phyloP scores from a whole-genome alignment of 2,888 invertebrate species.

The Andrena haemorrhoa region DNA sequence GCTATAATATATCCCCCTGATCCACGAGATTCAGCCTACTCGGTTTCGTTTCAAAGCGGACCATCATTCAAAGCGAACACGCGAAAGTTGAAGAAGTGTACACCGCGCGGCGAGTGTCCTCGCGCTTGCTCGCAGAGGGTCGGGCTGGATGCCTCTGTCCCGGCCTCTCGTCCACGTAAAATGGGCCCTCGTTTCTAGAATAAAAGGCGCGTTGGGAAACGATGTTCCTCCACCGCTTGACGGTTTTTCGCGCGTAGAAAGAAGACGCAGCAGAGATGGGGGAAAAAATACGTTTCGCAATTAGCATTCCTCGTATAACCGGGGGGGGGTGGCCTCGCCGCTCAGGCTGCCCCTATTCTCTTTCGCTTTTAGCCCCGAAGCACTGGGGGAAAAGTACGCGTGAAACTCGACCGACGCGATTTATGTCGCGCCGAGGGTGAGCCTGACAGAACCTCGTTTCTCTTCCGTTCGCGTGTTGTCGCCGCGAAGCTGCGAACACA shows the following conservation, averaged over 20 bases:
- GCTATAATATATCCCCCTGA: no score
- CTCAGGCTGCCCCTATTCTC: conserved; percentile 21
- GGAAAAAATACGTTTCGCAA: conserved; percentile 71
- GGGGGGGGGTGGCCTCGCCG: background rate
- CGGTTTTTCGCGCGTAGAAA: conserved; percentile 29
- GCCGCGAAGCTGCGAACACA: conserved; percentile 13
- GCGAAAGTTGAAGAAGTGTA: no score
- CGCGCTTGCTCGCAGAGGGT: background rate
- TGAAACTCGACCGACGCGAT: conserved; percentile 57
- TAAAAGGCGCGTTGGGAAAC: conserved; percentile 6
- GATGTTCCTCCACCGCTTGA: conserved; percentile 9
- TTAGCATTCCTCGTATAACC: conserved; percentile 67
- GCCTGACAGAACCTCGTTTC: conserved; percentile 61
- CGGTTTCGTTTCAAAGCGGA: no score
- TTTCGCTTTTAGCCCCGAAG: conserved; percentile 38
- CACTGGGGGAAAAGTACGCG: conserved; percentile 63
- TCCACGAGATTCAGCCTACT: no score
- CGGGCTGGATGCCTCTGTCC: background rate
- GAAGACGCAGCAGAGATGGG: background rate
- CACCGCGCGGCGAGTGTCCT: no score
- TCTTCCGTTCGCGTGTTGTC: conserved; percentile 63
- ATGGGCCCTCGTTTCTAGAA: conserved; percentile 3
- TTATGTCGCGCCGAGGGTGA: conserved; percentile 56
- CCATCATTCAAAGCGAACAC: no score
- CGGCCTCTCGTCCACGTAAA: conserved; percentile 10